Evolutionary conservation across 2,113 vertebrate genomes (phyloP).

Genomic region (Oreotrochilus melanogaster): DNA sequence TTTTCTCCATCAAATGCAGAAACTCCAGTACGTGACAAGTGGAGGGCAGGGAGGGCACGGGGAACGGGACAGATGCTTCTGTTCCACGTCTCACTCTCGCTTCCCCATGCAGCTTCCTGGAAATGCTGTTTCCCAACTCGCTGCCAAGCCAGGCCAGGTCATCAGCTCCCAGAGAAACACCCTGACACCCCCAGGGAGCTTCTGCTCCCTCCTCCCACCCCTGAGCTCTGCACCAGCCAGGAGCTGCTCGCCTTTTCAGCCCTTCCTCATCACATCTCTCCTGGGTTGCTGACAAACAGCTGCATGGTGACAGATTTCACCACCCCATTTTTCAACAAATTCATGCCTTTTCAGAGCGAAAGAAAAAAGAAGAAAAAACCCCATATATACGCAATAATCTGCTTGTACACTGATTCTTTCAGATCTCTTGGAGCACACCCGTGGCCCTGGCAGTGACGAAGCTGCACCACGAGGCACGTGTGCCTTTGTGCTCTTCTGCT

Average conservation of each 20-base stretch:
- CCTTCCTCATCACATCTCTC: background rate
- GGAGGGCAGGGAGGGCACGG: background rate
- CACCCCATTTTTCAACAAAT: background rate
- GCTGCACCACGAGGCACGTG: background rate
- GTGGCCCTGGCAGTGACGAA: fast-evolving
- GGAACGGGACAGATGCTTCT: background rate
- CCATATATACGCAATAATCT: background rate
- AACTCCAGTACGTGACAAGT: fast-evolving
- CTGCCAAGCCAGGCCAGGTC: background rate
- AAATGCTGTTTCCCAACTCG: background rate
- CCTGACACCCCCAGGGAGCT: background rate
- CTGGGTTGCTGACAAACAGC: background rate
- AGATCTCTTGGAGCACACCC: too few relatives aligned
- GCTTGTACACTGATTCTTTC: background rate
- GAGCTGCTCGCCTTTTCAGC: background rate
- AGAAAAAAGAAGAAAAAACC: background rate
- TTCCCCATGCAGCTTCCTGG: background rate
- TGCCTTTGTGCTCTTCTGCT: background rate
- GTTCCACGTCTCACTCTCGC: slow-evolving; percentile 13
- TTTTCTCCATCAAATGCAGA: fast-evolving
- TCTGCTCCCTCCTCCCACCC: background rate
- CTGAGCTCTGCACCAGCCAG: background rate
- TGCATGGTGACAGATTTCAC: background rate
- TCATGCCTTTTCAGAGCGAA: background rate
- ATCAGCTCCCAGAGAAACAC: background rate